Percentiles rank a stretch among this genome's conserved stretches.
These are phyloP conservation scores for Sebastes oblongus DNA, from an alignment of 2,797 vertebrate species.

Conservation along the genomic window DNA sequence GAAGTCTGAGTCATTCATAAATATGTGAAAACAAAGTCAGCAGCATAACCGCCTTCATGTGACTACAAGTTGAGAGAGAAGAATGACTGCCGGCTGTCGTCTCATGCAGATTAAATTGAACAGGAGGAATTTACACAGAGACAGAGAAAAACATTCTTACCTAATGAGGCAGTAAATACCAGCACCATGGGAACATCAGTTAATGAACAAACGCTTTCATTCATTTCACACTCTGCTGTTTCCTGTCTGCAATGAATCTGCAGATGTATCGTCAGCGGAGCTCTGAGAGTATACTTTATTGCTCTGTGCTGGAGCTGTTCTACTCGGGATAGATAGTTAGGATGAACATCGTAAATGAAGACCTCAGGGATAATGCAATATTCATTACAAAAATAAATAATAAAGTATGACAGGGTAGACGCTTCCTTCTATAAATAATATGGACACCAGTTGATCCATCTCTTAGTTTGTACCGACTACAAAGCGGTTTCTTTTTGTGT, in stretches of 20 bases:
- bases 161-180: slow-evolving; percentile 47
- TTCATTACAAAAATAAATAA: neutral
- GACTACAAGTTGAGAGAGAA: slow-evolving; percentile 48
- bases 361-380: neutral
- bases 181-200: slow-evolving; percentile 10
- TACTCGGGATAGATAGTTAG: neutral
- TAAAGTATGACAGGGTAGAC: neutral
- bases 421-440: neutral
- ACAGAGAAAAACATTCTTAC: slow-evolving; percentile 16
- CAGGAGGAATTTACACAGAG: slow-evolving; percentile 6
- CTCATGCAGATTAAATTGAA: slow-evolving; percentile 2
- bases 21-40: slow-evolving; percentile 65
- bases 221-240: slow-evolving; percentile 34
- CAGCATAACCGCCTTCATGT: slow-evolving; percentile 48
- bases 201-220: slow-evolving; percentile 35
- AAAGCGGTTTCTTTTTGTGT: neutral
- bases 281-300: slow-evolving; percentile 10
- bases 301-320: neutral
- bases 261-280: slow-evolving; percentile 4
- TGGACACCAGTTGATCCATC: neutral
- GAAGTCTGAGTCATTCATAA: slow-evolving; percentile 70
- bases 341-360: neutral
- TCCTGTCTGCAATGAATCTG: slow-evolving; percentile 10
- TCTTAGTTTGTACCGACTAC: neutral
- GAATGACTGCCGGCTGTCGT: slow-evolving; percentile 29